phyloP scores from a whole-genome alignment of 2,113 vertebrate genomes.

The Antechinus stuartii region DNA sequence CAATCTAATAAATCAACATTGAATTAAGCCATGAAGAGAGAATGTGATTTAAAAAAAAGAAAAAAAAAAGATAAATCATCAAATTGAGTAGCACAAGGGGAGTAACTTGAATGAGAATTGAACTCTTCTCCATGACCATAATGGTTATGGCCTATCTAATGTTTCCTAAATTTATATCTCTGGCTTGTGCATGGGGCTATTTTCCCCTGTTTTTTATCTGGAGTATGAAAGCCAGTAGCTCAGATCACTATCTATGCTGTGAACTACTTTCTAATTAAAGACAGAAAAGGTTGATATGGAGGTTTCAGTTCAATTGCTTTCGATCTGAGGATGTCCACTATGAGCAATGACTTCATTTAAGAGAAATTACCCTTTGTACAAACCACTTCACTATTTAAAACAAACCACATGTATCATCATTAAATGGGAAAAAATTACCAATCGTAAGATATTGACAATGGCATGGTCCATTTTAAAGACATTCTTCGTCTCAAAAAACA shows the following conservation, averaged over 20 bases:
- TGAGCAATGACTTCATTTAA: conserved; percentile 90
- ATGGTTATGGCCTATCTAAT: conserved; percentile 73
- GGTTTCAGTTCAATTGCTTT: conserved; percentile 89
- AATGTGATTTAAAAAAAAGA: conserved; percentile 77
- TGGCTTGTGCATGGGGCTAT: conserved; percentile 52
- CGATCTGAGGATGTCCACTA: conserved; percentile 86
- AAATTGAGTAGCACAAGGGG: conserved; percentile 66
- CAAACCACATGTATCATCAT: conserved; percentile 90
- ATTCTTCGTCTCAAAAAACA: conserved; percentile 8
- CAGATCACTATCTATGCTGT: conserved; percentile 23
- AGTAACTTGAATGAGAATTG: conserved; percentile 70
- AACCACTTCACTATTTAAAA: conserved; percentile 91
- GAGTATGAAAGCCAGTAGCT: conserved; percentile 19
- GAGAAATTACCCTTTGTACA: conserved; percentile 88
- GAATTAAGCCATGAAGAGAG: conserved; percentile 83
- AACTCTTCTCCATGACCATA: conserved; percentile 71
- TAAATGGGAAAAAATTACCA: conserved; percentile 81
- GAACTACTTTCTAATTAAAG: conserved; percentile 85
- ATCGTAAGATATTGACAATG: conserved; percentile 80
- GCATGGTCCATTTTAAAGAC: conserved; percentile 34
- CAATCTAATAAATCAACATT: conserved; percentile 81
- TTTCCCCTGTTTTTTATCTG: not conserved
- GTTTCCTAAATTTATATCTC: conserved; percentile 76
- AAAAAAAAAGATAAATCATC: conserved; percentile 79
- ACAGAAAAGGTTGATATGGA: conserved; percentile 85